These are phyloP conservation scores for Drosophila kanapiae DNA, from an alignment of 1,140 invertebrate genomes.

Conservation along the genomic window DNA sequence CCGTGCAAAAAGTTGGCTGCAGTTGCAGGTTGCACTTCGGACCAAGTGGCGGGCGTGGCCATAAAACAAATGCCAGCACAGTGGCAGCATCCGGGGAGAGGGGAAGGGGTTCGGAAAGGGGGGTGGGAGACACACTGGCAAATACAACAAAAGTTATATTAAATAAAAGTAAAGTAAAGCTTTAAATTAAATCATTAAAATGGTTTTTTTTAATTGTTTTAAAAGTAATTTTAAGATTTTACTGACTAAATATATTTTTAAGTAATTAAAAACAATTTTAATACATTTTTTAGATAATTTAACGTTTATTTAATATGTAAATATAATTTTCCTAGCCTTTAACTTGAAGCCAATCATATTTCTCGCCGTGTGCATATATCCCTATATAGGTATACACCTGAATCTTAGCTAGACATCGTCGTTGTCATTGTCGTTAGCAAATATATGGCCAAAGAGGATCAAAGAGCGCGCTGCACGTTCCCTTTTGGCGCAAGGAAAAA, in stretches of 20 bases:
- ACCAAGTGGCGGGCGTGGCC: slow-evolving; percentile 72
- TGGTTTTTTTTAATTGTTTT: no score
- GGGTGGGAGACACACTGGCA: slow-evolving; percentile 3
- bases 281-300: no score
- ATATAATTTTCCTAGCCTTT: background rate
- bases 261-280: no score
- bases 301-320: background rate
- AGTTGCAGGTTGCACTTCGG: slow-evolving; percentile 78
- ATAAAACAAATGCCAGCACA: slow-evolving; percentile 74
- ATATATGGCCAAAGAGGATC: slow-evolving; percentile 79
- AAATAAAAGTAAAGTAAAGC: no score
- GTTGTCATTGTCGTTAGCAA: slow-evolving; percentile 78
- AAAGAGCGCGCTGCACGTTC: slow-evolving; percentile 66
- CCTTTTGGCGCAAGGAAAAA: slow-evolving; percentile 39
- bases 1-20: slow-evolving; percentile 75
- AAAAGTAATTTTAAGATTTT: no score
- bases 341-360: background rate
- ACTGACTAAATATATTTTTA: no score
- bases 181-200: no score
- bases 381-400: slow-evolving; percentile 41
- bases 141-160: no score
- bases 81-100: background rate
- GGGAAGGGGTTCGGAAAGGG: no score
- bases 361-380: slow-evolving; percentile 5
- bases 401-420: slow-evolving; percentile 64